Evolutionary conservation across 2,797 vertebrate genomes (phyloP).

Genomic region (Glyptemys insculpta): DNA sequence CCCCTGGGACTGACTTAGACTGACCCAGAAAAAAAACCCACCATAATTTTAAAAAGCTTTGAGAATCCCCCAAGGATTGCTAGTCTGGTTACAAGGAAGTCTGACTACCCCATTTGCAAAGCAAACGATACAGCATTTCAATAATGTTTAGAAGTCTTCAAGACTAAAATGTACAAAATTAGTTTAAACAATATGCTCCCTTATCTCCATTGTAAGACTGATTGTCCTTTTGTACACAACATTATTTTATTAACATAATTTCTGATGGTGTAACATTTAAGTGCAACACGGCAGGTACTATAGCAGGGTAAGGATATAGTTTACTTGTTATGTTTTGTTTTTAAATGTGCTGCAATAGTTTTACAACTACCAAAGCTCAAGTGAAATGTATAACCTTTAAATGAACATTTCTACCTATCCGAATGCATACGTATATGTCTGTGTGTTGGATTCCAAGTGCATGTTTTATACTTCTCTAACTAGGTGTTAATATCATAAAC

Average conservation of each 20-base stretch:
- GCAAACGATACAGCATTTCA: constrained; percentile 57
- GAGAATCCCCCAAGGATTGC: constrained; percentile 71
- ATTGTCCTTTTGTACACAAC: not conserved
- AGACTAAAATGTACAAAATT: not conserved
- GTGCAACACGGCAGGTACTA: not conserved
- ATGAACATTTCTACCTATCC: constrained; percentile 44
- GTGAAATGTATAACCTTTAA: not conserved
- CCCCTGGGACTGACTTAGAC: constrained; percentile 79
- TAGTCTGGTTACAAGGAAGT: constrained; percentile 53
- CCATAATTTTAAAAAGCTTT: constrained; percentile 81
- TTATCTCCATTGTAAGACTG: not conserved
- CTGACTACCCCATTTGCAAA: constrained; percentile 57
- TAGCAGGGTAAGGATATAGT: not conserved
- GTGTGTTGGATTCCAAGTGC: constrained; percentile 56
- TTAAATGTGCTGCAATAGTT: not conserved
- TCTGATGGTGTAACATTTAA: not conserved
- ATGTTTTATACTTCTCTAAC: constrained; percentile 57
- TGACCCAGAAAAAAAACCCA: constrained; percentile 78
- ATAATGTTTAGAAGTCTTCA: constrained; percentile 30
- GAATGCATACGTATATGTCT: constrained; percentile 20
- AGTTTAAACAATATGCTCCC: not conserved
- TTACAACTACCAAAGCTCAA: not conserved
- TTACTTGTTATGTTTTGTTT: not conserved
- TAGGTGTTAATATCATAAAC: constrained; percentile 64
- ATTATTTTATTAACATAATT: not conserved